Evolutionary conservation across 2,113 vertebrate genomes (phyloP), one percentile per base, ranked within the genome.

Genomic region (Vulpes vulpes): DNA sequence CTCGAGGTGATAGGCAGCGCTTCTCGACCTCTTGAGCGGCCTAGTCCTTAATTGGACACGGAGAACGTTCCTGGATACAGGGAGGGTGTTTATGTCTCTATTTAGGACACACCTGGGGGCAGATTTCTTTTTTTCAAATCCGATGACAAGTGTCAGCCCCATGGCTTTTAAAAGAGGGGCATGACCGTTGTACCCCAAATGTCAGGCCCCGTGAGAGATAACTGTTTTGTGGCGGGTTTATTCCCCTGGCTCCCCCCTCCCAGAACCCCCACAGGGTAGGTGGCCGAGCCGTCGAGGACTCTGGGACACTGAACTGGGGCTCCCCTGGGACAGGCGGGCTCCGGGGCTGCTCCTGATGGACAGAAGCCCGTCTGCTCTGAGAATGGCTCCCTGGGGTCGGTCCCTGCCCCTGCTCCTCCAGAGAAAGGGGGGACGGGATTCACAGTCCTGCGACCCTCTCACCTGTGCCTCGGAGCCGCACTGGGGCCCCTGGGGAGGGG

Each of bases 11-110:
- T 3, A 90, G 95, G 87, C 69, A 3, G 20, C 25, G 1, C 59
- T 55, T 65, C 19, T 19, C 38, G 49, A 22, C 67, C 25, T 65
- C 60, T 7, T 3, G 10, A 82, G 74, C 79, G 20, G 27, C 0
- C 0, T 1, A 0, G 25, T 25, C 25, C 12, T 22, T 19, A 11
- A 6, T 1, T 5, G n/a, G 78, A 16, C 19, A 3, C 9, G n/a
- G 73, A 35, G 43, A 15, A 3, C 49, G 0, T 23, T 0, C 1
- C 22, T 6, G 60, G 69, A 4, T 51, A 0, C 2, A 22, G 5
- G 0, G 22, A 11, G 16, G 11, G 71, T n/a, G 27, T 3, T 9
- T 1, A 3, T 8, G 11, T 27, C 84, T 91, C 64, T 22, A 7
- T 10, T 3, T 22, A 27, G 35, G 51, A 84, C 59, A 32, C 5